phyloP scores from a whole-genome alignment of 2,113 vertebrate species.

The Apodemus sylvaticus region DNA sequence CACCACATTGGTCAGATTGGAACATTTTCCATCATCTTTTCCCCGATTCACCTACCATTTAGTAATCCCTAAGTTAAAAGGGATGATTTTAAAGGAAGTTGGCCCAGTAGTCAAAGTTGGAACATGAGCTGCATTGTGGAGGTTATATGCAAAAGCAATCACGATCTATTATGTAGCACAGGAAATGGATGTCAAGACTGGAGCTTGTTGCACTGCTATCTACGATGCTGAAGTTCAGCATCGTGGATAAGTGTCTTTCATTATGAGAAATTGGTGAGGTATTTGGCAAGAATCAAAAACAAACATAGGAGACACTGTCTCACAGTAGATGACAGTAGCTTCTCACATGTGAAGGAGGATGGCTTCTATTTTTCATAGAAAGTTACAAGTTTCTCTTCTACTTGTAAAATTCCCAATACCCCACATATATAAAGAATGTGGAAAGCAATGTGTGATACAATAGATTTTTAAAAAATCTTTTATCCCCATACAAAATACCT shows the following conservation, averaged over 20 bases:
- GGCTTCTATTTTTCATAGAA: not conserved
- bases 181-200: not conserved
- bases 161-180: not conserved
- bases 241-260: not conserved
- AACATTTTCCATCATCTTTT: not conserved
- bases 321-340: not conserved
- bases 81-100: constrained; percentile 16
- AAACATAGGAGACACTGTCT: not conserved
- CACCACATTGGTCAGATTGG: not conserved
- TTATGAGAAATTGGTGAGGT: constrained; percentile 33
- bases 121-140: not conserved
- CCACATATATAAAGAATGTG: not conserved
- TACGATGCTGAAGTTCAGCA: not conserved
- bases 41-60: not conserved
- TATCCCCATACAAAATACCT: not conserved
- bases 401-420: not conserved
- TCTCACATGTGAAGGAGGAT: not conserved
- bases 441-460: not conserved
- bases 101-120: not conserved
- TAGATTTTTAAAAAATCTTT: not conserved
- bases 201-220: not conserved
- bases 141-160: not conserved
- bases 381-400: not conserved
- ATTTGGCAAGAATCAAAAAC: not conserved
- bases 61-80: constrained; percentile 4